These are phyloP conservation scores for Cataglyphis rosenhaueri DNA, from an alignment of 2,888 invertebrate species.

Conservation along the genomic window DNA sequence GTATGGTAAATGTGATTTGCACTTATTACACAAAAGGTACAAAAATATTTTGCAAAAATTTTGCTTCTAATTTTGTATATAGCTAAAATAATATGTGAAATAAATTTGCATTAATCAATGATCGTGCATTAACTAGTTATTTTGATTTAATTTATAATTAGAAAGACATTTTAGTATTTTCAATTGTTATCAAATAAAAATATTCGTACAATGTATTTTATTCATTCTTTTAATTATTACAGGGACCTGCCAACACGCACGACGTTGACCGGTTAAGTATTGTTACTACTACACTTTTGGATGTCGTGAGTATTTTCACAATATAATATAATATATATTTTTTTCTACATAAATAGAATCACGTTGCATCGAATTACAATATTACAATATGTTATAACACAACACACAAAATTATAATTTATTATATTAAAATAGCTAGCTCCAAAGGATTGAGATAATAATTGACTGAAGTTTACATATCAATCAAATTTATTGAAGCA, in stretches of 20 bases:
- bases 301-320: conserved; percentile 76
- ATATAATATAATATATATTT: not conserved
- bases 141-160: not conserved
- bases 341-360: not conserved
- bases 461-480: not conserved
- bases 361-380: not conserved
- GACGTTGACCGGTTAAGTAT: conserved; percentile 78
- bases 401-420: not conserved
- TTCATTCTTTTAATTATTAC: conserved; percentile 3
- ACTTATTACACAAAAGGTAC: not conserved
- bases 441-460: not conserved
- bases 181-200: not conserved
- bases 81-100: not conserved
- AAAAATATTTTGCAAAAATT: not conserved
- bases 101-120: not conserved
- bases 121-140: not conserved
- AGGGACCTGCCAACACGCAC: conserved; percentile 38
- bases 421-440: not conserved
- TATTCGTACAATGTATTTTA: not conserved
- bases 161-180: not conserved
- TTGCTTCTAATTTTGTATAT: not conserved
- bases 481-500: not conserved
- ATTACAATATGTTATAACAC: too few relatives aligned
- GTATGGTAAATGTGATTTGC: not conserved
- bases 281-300: conserved; percentile 79